Evolutionary conservation across 2,797 vertebrate genomes (phyloP).

Genomic region (Bufotes viridis): DNA sequence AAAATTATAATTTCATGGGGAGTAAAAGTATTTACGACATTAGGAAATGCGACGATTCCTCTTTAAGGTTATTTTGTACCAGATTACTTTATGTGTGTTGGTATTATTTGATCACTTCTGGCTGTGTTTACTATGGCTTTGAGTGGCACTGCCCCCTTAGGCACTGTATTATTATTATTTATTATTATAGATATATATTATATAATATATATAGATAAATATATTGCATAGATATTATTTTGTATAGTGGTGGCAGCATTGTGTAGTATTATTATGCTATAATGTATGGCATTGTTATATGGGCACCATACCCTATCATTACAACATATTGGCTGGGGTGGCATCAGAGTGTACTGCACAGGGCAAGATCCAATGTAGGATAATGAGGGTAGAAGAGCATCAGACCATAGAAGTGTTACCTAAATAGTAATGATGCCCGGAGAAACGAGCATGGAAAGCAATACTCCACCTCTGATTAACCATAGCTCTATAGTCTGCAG

Average conservation of each 20-base stretch:
- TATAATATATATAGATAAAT: too few species aligned
- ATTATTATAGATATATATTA: too few species aligned
- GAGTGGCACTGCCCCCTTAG: neutral
- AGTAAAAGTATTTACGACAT: too few species aligned
- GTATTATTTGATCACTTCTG: neutral
- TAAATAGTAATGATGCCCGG: too few species aligned
- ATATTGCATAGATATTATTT: too few species aligned
- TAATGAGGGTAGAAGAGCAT: neutral
- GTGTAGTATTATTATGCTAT: neutral
- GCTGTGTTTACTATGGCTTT: neutral
- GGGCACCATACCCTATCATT: neutral
- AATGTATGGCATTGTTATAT: neutral
- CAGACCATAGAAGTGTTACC: neutral
- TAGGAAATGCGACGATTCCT: too few species aligned
- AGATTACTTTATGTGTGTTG: neutral
- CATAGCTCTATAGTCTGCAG: neutral
- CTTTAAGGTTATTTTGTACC: too few species aligned
- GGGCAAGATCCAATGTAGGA: neutral
- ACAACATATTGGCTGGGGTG: too few species aligned
- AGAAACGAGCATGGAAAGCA: neutral
- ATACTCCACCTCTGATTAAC: neutral
- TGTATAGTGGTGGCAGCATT: neutral
- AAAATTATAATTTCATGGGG: too few species aligned
- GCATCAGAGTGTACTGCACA: too few species aligned
- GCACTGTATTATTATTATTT: neutral